Base-by-base conservation (phyloP, 2,113 vertebrate genomes). In the Otus sunia region DNA sequence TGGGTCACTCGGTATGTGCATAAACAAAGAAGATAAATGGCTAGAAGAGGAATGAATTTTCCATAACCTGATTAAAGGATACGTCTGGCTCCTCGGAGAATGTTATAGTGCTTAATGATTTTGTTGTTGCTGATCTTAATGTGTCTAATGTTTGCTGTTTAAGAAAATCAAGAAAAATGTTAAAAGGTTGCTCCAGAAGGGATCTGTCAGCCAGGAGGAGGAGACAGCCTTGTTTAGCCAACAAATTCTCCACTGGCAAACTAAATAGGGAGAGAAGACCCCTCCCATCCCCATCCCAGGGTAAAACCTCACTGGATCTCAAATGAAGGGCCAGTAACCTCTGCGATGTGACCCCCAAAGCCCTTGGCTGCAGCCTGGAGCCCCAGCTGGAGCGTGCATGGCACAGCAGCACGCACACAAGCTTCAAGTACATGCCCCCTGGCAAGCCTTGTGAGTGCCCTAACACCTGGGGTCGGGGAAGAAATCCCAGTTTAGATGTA, bases 91-190 rank as follows among this genome's bases (percentile, higher is more conserved):
- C 97, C 98, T 98, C 56, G 41, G 97, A 98, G 96, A 97, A 97
- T 94, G 93, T 32, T 97, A 93, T n/a, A 73, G 92, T 73, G 95
- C 96, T 98, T 98, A 98, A 98, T 97, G 97, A 98, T 98, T 97
- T 97, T 97, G 97, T 97, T 98, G 98, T 97, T 98, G 97, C 95
- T 98, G 89, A 95, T 98, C 97, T 96, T 98, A 98, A 98, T 98
- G 97, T 94, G 96, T 97, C 98, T 98, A 97, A 98, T 98, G 97
- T 97, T 98, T 96, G 96, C 97, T 98, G 95, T 95, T 98, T 97
- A 97, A 97, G 96, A 98, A 97, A 98, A 98, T 97, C 93, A 97
- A 97, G 97, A 97, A 97, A 96, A 97, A 98, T 98, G 97, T 97
- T 96, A 96, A 98, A 97, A 96, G 96, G 96, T 96, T 97, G 74